Conservation (phyloP, 2,797 vertebrate genomes). For the Karalla daura region DNA sequence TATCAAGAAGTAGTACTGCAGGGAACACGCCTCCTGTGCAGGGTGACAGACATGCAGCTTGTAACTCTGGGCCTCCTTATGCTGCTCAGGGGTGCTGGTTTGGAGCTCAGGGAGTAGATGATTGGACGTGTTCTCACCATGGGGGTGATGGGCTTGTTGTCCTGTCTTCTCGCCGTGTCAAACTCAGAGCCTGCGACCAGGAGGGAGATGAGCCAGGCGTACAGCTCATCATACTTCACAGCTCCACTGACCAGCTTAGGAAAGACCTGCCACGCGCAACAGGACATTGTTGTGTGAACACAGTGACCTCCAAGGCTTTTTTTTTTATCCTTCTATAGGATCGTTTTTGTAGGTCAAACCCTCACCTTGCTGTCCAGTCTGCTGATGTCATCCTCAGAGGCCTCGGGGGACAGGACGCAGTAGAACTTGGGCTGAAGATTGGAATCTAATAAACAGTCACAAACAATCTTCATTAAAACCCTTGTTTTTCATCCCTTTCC, state of each 20-base stretch:
- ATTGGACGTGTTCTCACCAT: conserved; percentile 84
- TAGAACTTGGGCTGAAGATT: conserved; percentile 94
- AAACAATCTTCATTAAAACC: neutral
- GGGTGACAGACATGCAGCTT: neutral
- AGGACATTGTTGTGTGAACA: neutral
- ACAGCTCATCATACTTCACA: conserved; percentile 93
- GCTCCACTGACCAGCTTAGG: conserved; percentile 91
- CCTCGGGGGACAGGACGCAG: conserved; percentile 94
- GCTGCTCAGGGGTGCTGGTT: neutral
- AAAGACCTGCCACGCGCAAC: conserved; percentile 85
- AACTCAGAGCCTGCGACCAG: conserved; percentile 95
- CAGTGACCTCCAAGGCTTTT: neutral
- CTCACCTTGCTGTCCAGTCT: conserved; percentile 90
- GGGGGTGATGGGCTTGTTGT: conserved; percentile 91
- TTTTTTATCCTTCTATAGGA: too few relatives aligned
- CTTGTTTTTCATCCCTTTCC: neutral
- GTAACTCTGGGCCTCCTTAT: too few relatives aligned
- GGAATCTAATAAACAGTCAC: conserved; percentile 87
- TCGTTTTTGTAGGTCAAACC: neutral
- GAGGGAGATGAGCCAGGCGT: conserved; percentile 88
- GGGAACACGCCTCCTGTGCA: conserved; percentile 94
- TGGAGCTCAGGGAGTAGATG: neutral
- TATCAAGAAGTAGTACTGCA: conserved; percentile 97
- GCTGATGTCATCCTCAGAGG: conserved; percentile 94
- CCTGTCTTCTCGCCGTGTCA: conserved; percentile 92